Conservation (phyloP, 2,888 invertebrate species). For the Steinernema hermaphroditum region DNA sequence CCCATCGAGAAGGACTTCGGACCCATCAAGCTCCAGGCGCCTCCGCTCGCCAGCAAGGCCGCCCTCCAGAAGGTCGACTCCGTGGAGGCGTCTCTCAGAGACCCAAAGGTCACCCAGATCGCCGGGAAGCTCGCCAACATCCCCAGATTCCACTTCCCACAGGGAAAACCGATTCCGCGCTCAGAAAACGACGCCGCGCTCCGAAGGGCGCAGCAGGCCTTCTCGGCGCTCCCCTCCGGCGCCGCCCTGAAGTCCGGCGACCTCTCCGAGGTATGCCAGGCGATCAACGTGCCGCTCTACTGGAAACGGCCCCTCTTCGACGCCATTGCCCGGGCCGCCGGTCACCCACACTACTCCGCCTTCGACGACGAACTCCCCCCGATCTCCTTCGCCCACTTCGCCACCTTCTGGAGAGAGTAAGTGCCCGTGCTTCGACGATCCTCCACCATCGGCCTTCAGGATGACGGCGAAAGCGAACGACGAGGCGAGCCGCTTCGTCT, state of each 20-base stretch:
- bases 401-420: slow-evolving; percentile 47
- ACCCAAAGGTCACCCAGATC: slow-evolving; percentile 26
- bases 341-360: slow-evolving; percentile 11
- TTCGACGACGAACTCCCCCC: slow-evolving; percentile 36
- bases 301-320: slow-evolving; percentile 96
- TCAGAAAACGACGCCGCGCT: slow-evolving; percentile 58
- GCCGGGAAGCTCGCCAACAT: slow-evolving; percentile 25
- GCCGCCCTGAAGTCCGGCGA: slow-evolving; percentile 46
- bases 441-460: slow-evolving; percentile 34
- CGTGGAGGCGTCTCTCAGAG: slow-evolving; percentile 5
- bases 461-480: slow-evolving; percentile 63
- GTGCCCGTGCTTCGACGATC: slow-evolving; percentile 2
- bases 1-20: background rate
- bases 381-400: slow-evolving; percentile 52
- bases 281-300: slow-evolving; percentile 88
- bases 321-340: slow-evolving; percentile 63
- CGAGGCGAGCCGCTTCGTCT: slow-evolving; percentile 70
- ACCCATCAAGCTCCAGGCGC: slow-evolving; percentile 20
- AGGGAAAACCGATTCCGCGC: slow-evolving; percentile 57
- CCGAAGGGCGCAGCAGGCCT: slow-evolving; percentile 54
- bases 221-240: slow-evolving; percentile 47
- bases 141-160: slow-evolving; percentile 57
- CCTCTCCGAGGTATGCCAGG: slow-evolving; percentile 71
- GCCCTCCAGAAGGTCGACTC: slow-evolving; percentile 25
- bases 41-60: background rate